These are phyloP conservation scores for Synanthedon andrenaeformis DNA, from an alignment of 2,888 invertebrate genomes.

Conservation along the genomic window DNA sequence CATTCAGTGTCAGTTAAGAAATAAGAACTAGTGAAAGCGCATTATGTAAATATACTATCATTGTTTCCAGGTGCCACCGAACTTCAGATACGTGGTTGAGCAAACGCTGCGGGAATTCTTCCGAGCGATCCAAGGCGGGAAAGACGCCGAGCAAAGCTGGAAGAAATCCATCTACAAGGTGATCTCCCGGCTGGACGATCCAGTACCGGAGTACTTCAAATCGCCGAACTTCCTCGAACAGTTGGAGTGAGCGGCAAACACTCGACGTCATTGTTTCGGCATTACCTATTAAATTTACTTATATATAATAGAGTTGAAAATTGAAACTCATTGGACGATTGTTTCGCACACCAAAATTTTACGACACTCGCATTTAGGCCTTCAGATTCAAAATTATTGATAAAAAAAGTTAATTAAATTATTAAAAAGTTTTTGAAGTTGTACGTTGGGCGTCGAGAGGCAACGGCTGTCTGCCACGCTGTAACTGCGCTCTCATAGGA, in stretches of 20 bases:
- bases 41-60: no score
- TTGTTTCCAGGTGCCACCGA: constrained; percentile 88
- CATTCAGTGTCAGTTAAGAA: no score
- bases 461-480: constrained; percentile 15
- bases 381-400: constrained; percentile 75
- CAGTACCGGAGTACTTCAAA: constrained; percentile 99
- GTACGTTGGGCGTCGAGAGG: constrained; percentile 59
- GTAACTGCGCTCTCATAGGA: constrained; percentile 56
- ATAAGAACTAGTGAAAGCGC: no score
- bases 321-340: constrained; percentile 45
- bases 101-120: constrained; percentile 98
- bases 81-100: constrained; percentile 97
- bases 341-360: constrained; percentile 72
- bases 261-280: constrained; percentile 49
- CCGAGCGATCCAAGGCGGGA: constrained; percentile 96
- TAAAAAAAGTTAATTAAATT: constrained; percentile 65
- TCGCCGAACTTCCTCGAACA: constrained; percentile 99
- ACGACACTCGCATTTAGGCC: constrained; percentile 78
- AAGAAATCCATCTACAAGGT: constrained; percentile 99
- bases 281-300: constrained; percentile 16
- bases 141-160: constrained; percentile 99
- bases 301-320: constrained; percentile 7
- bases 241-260: constrained; percentile 79
- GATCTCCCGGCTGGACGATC: constrained; percentile 98
- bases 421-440: constrained; percentile 53